Conservation (phyloP, 2,797 vertebrate species). For the Carapus acus region DNA sequence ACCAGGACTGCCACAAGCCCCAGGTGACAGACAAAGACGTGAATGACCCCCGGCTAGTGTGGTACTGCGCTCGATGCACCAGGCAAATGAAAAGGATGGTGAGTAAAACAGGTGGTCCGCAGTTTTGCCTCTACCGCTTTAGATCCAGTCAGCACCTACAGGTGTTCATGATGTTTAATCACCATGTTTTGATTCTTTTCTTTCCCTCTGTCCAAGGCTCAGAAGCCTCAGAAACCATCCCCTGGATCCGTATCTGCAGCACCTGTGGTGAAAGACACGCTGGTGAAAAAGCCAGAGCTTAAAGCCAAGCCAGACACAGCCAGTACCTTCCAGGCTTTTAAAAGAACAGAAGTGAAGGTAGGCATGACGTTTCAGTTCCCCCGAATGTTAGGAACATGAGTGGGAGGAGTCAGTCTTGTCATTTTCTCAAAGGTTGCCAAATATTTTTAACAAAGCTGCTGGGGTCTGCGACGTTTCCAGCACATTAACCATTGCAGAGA, state of each 20-base stretch:
- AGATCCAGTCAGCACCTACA: neutral
- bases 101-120: constrained; percentile 41
- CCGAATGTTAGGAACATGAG: too few relatives aligned
- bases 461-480: too few relatives aligned
- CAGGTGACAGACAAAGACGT: constrained; percentile 98
- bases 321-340: constrained; percentile 92
- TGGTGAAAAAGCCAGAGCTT: constrained; percentile 90
- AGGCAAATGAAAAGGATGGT: constrained; percentile 99
- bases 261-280: constrained; percentile 87
- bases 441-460: too few relatives aligned
- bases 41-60: constrained; percentile 94
- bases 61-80: constrained; percentile 97
- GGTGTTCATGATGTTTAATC: neutral
- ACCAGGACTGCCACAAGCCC: constrained; percentile 98
- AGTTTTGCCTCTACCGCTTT: neutral
- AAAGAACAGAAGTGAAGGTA: constrained; percentile 97
- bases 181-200: too few relatives aligned
- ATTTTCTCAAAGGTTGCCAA: neutral
- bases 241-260: constrained; percentile 79
- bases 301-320: constrained; percentile 86
- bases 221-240: constrained; percentile 91
- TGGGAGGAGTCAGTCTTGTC: too few relatives aligned
- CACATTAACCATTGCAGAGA: too few relatives aligned
- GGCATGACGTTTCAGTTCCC: constrained; percentile 3
- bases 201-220: too few relatives aligned